Conservation (phyloP, 2,888 invertebrate genomes). For the Spialia ferax region DNA sequence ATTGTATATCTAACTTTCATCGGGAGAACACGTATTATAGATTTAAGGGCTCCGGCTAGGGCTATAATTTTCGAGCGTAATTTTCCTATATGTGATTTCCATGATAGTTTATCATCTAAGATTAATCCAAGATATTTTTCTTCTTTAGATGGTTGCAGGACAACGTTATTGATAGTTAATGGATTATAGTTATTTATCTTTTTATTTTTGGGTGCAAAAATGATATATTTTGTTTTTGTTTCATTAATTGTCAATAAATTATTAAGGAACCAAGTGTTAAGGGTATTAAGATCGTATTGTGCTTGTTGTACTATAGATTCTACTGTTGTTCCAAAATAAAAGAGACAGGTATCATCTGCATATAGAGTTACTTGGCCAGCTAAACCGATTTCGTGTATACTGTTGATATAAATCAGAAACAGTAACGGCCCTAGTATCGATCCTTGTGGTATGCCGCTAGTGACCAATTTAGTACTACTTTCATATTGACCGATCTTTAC, state of each 20-base stretch:
- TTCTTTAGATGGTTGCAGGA: not conserved
- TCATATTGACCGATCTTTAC: slow-evolving; percentile 6
- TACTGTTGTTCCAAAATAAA: slow-evolving; percentile 26
- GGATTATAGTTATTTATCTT: slow-evolving; percentile 7
- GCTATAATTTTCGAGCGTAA: slow-evolving; percentile 26
- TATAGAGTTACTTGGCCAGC: slow-evolving; percentile 21
- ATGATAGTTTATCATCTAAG: slow-evolving; percentile 30
- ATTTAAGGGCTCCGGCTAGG: slow-evolving; percentile 26
- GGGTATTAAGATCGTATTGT: not conserved
- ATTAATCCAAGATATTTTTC: slow-evolving; percentile 38
- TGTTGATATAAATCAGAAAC: slow-evolving; percentile 19
- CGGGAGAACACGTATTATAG: slow-evolving; percentile 31
- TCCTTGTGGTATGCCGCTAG: slow-evolving; percentile 13
- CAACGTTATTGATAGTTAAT: slow-evolving; percentile 24
- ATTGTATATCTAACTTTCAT: not conserved
- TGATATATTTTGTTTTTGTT: slow-evolving; percentile 34
- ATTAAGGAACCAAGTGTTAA: not conserved
- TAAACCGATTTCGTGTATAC: slow-evolving; percentile 20
- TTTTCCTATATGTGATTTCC: slow-evolving; percentile 37
- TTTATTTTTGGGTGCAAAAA: slow-evolving; percentile 35
- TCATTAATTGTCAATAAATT: slow-evolving; percentile 4
- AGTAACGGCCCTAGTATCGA: too few species aligned
- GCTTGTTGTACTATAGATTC: slow-evolving; percentile 11
- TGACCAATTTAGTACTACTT: slow-evolving; percentile 5
- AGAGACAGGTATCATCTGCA: slow-evolving; percentile 35